phyloP scores from a whole-genome alignment of 2,888 invertebrate genomes.

The Coremacera marginata region DNA sequence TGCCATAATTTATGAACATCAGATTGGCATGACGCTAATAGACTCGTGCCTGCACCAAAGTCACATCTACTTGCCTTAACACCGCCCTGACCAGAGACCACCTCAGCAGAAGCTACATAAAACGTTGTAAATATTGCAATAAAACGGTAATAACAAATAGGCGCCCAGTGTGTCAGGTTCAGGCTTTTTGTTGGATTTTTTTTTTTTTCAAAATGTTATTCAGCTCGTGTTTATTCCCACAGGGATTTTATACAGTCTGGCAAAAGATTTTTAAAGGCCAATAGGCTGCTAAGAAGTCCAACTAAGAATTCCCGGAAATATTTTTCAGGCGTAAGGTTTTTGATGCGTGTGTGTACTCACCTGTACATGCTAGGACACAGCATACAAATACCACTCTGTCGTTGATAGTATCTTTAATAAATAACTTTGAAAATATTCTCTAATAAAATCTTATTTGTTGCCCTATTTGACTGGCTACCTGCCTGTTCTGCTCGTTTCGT shows the following conservation, averaged over 20 bases:
- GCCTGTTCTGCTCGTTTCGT: neutral
- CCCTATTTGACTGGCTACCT: neutral
- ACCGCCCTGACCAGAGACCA: neutral
- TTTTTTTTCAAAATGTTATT: neutral
- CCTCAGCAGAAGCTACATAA: neutral
- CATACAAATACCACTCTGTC: neutral
- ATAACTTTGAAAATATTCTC: slow-evolving; percentile 20
- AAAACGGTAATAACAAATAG: slow-evolving; percentile 9
- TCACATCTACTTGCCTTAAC: neutral
- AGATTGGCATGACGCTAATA: slow-evolving; percentile 48
- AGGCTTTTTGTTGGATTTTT: neutral
- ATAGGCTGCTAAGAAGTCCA: neutral
- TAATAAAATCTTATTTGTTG: slow-evolving; percentile 29
- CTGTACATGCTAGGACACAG: too few relatives aligned
- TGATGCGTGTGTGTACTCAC: neutral
- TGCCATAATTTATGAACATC: slow-evolving; percentile 46
- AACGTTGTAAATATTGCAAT: neutral
- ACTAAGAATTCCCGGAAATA: neutral
- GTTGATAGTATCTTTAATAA: slow-evolving; percentile 19
- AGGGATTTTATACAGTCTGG: neutral
- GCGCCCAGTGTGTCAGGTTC: neutral
- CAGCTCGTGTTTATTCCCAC: neutral
- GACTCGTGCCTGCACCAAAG: slow-evolving; percentile 30
- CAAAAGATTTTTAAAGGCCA: neutral
- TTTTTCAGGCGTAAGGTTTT: neutral